Conservation (phyloP, 2,113 vertebrate genomes). For the Petroica traversi region DNA sequence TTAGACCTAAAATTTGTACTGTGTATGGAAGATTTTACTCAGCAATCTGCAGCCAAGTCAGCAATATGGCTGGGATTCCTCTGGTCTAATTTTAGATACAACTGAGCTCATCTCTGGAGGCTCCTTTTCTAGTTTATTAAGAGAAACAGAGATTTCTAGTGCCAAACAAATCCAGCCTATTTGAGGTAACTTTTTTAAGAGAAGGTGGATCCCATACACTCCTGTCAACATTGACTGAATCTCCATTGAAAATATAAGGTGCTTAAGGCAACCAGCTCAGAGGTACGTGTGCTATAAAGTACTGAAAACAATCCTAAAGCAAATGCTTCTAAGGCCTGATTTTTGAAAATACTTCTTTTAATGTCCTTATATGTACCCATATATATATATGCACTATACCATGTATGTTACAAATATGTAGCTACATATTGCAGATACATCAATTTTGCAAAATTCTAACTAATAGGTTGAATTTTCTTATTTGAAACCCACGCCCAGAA, state of each 20-base stretch:
- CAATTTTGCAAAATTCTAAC: neutral
- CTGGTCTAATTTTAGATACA: constrained; percentile 22
- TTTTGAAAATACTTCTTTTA: neutral
- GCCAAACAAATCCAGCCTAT: neutral
- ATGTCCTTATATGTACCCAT: neutral
- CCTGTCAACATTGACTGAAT: neutral
- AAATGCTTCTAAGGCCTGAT: neutral
- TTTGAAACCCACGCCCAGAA: neutral
- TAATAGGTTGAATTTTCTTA: neutral
- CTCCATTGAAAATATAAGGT: neutral
- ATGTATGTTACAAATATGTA: neutral
- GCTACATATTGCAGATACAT: neutral
- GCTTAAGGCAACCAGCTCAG: neutral
- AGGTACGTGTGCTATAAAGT: neutral
- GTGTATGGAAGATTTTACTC: neutral
- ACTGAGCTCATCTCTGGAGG: neutral
- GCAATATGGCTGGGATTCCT: constrained; percentile 34
- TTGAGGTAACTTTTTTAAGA: neutral
- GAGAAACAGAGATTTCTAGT: neutral
- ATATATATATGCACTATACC: neutral
- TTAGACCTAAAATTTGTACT: neutral
- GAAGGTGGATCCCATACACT: neutral
- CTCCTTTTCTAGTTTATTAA: neutral
- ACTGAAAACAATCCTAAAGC: neutral
- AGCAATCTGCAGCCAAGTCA: constrained; percentile 20